These are phyloP conservation scores for Auanema sp. DNA, from an alignment of 2,888 invertebrate genomes.

Conservation along the genomic window DNA sequence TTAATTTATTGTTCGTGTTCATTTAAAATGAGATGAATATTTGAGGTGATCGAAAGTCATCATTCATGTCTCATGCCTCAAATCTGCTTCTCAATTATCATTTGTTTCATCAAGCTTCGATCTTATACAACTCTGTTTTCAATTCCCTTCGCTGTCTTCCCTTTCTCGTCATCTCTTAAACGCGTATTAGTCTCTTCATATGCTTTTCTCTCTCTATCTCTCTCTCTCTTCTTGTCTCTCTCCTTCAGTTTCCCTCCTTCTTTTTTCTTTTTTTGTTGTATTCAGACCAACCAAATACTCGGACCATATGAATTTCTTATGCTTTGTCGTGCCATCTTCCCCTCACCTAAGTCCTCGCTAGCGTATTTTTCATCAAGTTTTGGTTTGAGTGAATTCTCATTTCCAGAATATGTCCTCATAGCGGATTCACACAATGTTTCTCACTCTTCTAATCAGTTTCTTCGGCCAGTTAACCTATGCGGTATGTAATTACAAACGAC, in stretches of 20 bases:
- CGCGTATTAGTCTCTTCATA: background rate
- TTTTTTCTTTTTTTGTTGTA: slow-evolving; percentile 9
- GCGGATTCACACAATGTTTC: background rate
- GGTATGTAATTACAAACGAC: background rate
- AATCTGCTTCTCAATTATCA: no score
- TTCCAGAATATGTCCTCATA: background rate
- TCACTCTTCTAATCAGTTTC: slow-evolving; percentile 8
- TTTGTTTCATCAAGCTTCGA: no score
- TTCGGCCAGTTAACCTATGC: background rate
- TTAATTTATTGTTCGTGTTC: no score
- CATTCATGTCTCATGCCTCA: no score
- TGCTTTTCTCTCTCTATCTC: background rate
- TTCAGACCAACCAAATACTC: background rate
- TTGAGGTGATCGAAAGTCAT: no score
- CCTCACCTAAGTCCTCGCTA: background rate
- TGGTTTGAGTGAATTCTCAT: slow-evolving; percentile 1
- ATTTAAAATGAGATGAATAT: no score
- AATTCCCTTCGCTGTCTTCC: background rate
- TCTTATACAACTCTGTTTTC: background rate
- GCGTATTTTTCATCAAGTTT: background rate
- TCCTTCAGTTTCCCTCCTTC: slow-evolving; percentile 7
- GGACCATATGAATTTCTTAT: no score
- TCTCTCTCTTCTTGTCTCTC: slow-evolving; percentile 5
- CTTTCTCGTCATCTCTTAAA: slow-evolving; percentile 1
- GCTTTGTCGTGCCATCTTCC: no score